Conservation (phyloP, 2,797 vertebrate genomes). For the Hapalemur alaotrensis region DNA sequence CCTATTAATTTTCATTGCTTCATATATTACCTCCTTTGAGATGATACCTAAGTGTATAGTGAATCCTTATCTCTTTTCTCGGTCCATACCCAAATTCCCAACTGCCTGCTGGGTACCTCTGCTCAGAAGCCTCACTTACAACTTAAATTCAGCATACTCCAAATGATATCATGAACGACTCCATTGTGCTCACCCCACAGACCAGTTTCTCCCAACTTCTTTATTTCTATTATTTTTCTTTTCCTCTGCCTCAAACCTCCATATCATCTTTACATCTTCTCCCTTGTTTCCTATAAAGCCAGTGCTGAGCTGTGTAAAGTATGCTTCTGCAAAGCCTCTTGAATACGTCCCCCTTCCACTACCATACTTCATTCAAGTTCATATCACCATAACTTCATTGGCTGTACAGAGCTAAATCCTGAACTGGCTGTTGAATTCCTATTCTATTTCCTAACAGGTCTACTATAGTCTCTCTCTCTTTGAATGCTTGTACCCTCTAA, state of each 20-base stretch:
- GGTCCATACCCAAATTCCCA: not conserved
- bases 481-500: not conserved
- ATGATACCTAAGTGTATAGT: not conserved
- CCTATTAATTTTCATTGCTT: not conserved
- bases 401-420: not conserved
- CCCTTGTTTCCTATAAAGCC: not conserved
- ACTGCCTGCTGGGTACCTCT: not conserved
- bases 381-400: not conserved
- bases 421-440: not conserved
- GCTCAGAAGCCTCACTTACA: not conserved
- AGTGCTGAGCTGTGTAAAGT: not conserved
- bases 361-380: not conserved
- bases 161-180: not conserved
- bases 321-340: not conserved
- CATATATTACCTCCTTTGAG: conserved; percentile 21
- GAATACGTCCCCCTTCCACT: not conserved
- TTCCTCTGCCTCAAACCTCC: not conserved
- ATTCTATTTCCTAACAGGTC: not conserved
- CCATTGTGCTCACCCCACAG: not conserved
- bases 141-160: not conserved
- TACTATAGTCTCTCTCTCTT: not conserved
- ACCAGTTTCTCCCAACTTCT: not conserved
- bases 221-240: not conserved
- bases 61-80: not conserved
- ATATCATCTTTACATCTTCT: not conserved